Evolutionary conservation across 2,797 vertebrate genomes (phyloP).

Genomic region (Gadopsis bispinosus): DNA sequence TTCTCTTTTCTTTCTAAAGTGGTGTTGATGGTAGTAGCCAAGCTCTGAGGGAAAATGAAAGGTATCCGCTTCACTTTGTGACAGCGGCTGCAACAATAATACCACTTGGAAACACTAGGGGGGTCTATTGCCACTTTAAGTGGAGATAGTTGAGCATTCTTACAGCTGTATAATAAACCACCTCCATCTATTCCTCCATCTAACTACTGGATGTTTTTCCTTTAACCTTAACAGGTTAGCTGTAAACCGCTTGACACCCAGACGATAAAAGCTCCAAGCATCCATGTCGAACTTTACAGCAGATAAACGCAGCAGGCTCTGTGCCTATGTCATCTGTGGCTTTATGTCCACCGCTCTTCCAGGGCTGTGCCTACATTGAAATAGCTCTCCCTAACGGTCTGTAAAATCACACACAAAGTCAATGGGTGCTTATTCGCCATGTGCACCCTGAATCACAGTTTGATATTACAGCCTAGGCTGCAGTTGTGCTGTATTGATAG

Average conservation of each 20-base stretch:
- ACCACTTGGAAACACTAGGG: no score
- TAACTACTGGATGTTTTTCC: constrained; percentile 6
- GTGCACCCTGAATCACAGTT: constrained; percentile 67
- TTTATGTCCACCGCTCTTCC: constrained; percentile 48
- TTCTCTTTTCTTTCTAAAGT: constrained; percentile 58
- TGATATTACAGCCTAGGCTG: constrained; percentile 64
- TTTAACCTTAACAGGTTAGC: constrained; percentile 29
- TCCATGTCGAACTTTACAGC: constrained; percentile 49
- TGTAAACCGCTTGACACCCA: constrained; percentile 41
- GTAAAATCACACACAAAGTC: constrained; percentile 65
- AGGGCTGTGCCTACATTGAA: constrained; percentile 27
- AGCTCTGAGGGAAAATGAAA: background rate
- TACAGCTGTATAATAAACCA: background rate
- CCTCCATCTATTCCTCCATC: background rate
- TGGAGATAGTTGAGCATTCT: background rate
- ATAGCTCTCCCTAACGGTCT: constrained; percentile 57
- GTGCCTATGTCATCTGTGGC: constrained; percentile 45
- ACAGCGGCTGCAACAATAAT: no score
- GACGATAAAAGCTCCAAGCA: constrained; percentile 38
- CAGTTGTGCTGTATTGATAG: constrained; percentile 76
- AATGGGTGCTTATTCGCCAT: constrained; percentile 64
- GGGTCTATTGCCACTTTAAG: background rate
- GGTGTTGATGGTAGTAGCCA: background rate
- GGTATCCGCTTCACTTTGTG: no score
- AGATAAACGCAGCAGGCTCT: constrained; percentile 44